Evolutionary conservation across 2,797 vertebrate species (phyloP).

Genomic region (Bradypus variegatus): DNA sequence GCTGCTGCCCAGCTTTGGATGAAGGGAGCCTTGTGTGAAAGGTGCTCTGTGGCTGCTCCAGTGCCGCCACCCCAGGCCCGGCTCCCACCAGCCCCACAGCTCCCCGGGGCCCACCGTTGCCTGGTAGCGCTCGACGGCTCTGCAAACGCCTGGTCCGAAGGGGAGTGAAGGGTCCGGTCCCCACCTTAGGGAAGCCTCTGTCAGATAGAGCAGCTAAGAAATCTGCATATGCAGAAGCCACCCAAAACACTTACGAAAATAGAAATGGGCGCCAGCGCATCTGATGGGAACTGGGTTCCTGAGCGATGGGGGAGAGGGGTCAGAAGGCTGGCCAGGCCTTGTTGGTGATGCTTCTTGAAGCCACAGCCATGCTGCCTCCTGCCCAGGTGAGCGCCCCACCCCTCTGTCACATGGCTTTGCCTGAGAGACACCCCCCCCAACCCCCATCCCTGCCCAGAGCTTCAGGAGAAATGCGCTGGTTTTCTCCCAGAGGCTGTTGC

Average conservation of each 20-base stretch:
- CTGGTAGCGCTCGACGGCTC: background rate
- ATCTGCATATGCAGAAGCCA: slow-evolving; percentile 48
- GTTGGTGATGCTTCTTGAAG: slow-evolving; percentile 14
- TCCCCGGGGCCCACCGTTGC: background rate
- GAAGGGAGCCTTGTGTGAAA: background rate
- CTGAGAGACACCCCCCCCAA: background rate
- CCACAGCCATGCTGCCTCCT: background rate
- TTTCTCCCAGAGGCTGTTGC: slow-evolving; percentile 74
- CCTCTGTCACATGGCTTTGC: background rate
- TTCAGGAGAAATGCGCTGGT: slow-evolving; percentile 68
- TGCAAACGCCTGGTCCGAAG: background rate
- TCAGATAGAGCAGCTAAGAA: slow-evolving; percentile 29
- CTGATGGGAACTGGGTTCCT: slow-evolving; percentile 43
- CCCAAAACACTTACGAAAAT: slow-evolving; percentile 58
- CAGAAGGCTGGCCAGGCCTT: slow-evolving; percentile 26
- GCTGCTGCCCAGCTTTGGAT: background rate
- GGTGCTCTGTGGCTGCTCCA: background rate
- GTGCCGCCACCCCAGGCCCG: background rate
- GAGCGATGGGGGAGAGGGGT: slow-evolving; percentile 31
- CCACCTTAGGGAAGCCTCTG: slow-evolving; percentile 54
- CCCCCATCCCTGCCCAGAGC: slow-evolving; percentile 19
- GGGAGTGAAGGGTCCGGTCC: slow-evolving; percentile 40
- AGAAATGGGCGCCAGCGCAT: slow-evolving; percentile 48
- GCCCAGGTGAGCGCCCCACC: background rate
- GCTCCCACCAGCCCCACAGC: background rate